Percentiles rank a stretch among this genome's conserved stretches.
Evolutionary conservation across 2,797 vertebrate species (phyloP).

Genomic region (Paedocypris micromegethes): DNA sequence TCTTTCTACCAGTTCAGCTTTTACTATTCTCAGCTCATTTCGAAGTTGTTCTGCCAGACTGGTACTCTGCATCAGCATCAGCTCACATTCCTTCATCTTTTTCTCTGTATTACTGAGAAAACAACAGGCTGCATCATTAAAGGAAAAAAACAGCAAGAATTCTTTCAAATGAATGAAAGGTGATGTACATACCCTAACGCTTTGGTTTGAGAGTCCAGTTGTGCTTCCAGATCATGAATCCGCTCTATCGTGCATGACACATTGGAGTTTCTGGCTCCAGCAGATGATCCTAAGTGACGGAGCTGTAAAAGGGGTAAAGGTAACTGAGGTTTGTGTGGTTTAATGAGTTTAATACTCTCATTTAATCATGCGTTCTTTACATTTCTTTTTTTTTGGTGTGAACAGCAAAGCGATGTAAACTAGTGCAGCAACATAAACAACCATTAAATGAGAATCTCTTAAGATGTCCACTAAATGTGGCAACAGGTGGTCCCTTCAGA

Average conservation of each 20-base stretch:
- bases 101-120: constrained; percentile 66
- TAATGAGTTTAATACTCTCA: too few species aligned
- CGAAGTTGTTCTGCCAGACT: constrained; percentile 61
- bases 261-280: constrained; percentile 55
- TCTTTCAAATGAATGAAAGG: background rate
- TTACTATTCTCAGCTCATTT: constrained; percentile 64
- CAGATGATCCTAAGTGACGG: constrained; percentile 59
- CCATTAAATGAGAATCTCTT: too few species aligned
- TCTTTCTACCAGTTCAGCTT: constrained; percentile 65
- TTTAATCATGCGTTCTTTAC: too few species aligned
- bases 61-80: constrained; percentile 64
- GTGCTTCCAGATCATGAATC: constrained; percentile 67
- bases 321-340: too few species aligned
- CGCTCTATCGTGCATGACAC: constrained; percentile 68
- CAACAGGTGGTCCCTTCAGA: too few species aligned
- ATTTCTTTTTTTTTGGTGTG: too few species aligned
- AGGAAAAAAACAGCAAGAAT: too few species aligned
- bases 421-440: too few species aligned
- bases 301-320: constrained; percentile 53
- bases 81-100: constrained; percentile 65
- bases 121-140: background rate
- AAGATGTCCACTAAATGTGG: too few species aligned
- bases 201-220: constrained; percentile 64
- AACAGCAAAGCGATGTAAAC: too few species aligned
- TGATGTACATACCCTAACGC: constrained; percentile 30